Base-by-base conservation (phyloP, 1,140 invertebrate genomes). In the fruit fly (Drosophila melanogaster) region DNA sequence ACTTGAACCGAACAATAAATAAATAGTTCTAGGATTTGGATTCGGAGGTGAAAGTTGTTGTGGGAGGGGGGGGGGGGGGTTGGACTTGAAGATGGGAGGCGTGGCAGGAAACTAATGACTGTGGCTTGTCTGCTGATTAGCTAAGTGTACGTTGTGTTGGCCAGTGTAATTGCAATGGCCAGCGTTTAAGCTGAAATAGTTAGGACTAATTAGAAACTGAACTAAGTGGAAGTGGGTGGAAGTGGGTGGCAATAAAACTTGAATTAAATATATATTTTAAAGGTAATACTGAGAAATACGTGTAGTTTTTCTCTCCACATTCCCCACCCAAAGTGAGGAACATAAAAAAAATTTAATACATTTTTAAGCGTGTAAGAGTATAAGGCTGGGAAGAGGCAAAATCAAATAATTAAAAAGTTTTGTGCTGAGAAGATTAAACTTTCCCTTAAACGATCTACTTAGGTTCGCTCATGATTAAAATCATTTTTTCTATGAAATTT, bases 1-100 rank as follows among this genome's bases (percentile, higher is more conserved):
- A 71, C 67, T 71, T 71, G 67, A 71, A 70, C 67, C 65, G 51
- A 35, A 40, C 67, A 56, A 71, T 71, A 71, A 71, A 71, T 71
- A 71, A 70, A 71, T 70, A 70, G 64, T 71, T 53, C 37, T 49
- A 17, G 35, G 2, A 22, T 19, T 19, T 38, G 30, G 30, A 30
- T 2, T 0, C 2, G 30, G 8, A 30, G 30, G 30, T 30, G 30
- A 3, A 30, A 10, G 2, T n/a, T n/a, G n/a, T n/a, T n/a, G n/a
- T n/a, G n/a, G n/a, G n/a, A n/a, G n/a, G n/a, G n/a, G n/a, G n/a
- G n/a, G n/a, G n/a, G n/a, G n/a, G n/a, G n/a, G n/a, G n/a, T n/a
- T n/a, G 30, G 8, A 1, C 8, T 30, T 2, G 30, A 2, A 8
- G 30, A 7, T 14, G 37, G 14, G 19, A 19, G 22, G 12, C 5